A percentile compares a stretch with the other conserved stretches of the same genome.
These are phyloP conservation scores for Hyalella azteca DNA, from an alignment of 2,888 invertebrate species.

Conservation along the genomic window DNA sequence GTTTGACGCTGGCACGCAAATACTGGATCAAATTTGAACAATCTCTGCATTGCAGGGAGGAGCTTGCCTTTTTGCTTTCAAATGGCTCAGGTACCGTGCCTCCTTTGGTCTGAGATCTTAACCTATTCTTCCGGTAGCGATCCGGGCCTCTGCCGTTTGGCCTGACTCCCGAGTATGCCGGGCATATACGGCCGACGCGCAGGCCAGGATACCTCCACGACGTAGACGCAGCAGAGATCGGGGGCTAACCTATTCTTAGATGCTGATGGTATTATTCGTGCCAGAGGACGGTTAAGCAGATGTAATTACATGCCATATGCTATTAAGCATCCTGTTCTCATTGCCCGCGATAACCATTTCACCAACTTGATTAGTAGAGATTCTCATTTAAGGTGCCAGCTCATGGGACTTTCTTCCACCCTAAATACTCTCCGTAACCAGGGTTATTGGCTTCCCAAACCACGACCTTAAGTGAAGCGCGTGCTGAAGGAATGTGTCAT, in stretches of 20 bases:
- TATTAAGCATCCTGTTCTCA: slow-evolving; percentile 20
- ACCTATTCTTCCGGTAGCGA: too few species aligned
- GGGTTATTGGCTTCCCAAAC: slow-evolving; percentile 28
- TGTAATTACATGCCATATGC: neutral
- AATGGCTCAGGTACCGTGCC: neutral
- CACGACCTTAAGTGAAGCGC: neutral
- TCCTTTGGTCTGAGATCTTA: neutral
- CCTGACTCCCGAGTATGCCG: too few species aligned
- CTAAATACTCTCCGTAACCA: neutral
- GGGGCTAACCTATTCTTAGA: too few species aligned
- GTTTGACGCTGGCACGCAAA: neutral
- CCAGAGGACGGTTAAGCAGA: neutral
- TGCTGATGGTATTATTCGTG: neutral
- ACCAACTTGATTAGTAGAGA: neutral
- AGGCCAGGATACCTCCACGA: too few species aligned
- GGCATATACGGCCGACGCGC: too few species aligned
- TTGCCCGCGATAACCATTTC: neutral
- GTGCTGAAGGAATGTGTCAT: neutral
- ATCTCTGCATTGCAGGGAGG: neutral
- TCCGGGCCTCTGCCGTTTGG: too few species aligned
- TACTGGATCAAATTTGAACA: slow-evolving; percentile 30
- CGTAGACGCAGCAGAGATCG: too few species aligned
- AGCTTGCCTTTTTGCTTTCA: neutral
- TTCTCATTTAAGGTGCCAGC: slow-evolving; percentile 1
- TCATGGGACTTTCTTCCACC: slow-evolving; percentile 16